Evolutionary conservation across 2,888 invertebrate genomes (phyloP).

Genomic region (Galeopsomyia nigrocyanea): DNA sequence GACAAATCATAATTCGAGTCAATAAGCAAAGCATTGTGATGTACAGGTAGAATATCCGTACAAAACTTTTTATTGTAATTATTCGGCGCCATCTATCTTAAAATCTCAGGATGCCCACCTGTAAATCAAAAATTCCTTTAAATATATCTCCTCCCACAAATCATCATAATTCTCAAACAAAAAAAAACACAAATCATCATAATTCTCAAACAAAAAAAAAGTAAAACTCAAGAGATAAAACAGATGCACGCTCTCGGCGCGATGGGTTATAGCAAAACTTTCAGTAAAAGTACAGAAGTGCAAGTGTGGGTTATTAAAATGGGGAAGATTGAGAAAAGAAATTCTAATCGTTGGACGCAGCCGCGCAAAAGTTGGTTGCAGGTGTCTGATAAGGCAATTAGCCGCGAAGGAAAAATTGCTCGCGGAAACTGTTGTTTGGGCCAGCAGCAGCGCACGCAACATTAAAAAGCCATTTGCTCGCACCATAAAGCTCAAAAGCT

Average conservation of each 20-base stretch:
- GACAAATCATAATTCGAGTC: neutral
- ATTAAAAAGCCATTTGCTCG: constrained; percentile 45
- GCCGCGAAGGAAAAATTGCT: constrained; percentile 32
- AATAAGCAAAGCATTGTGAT: no score
- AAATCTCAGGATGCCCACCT: no score
- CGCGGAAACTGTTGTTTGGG: neutral
- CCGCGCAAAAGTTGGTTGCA: constrained; percentile 11
- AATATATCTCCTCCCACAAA: no score
- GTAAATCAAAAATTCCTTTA: no score
- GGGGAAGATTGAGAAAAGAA: neutral
- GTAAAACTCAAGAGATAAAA: neutral
- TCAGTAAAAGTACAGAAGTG: constrained; percentile 10
- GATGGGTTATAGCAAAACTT: constrained; percentile 1
- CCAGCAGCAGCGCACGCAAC: constrained; percentile 1
- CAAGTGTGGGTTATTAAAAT: constrained; percentile 24
- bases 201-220: no score
- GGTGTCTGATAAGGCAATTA: constrained; percentile 44
- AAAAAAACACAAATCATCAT: no score
- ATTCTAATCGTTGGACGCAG: constrained; percentile 8
- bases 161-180: no score
- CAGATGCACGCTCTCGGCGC: neutral
- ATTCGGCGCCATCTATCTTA: no score
- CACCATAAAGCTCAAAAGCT: constrained; percentile 6
- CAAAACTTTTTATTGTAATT: no score
- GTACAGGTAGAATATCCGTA: no score